Evolutionary conservation across 2,888 invertebrate genomes (phyloP).

Genomic region (Electrophaes corylata): DNA sequence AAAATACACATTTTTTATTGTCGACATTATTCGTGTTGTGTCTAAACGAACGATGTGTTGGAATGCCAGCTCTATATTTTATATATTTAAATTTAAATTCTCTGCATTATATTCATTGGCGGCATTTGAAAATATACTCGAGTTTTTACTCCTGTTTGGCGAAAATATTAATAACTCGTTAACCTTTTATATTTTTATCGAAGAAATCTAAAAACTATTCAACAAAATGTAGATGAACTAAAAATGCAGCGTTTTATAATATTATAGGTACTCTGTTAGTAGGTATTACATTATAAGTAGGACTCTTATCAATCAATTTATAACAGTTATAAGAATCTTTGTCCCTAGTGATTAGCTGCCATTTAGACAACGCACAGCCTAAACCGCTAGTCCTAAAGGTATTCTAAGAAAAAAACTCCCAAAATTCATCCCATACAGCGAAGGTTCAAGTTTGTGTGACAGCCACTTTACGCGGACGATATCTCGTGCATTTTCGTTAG

Average conservation of each 20-base stretch:
- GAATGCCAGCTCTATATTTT: conserved; percentile 21
- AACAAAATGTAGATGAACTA: background rate
- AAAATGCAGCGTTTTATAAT: background rate
- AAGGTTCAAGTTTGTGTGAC: too few relatives aligned
- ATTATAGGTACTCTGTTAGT: too few relatives aligned
- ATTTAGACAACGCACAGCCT: too few relatives aligned
- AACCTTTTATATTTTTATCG: conserved; percentile 2
- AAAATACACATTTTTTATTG: conserved; percentile 38
- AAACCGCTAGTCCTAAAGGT: too few relatives aligned
- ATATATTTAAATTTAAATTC: conserved; percentile 26
- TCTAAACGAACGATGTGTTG: conserved; percentile 16
- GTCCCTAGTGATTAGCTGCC: too few relatives aligned
- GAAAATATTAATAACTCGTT: background rate
- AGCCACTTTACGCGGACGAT: too few relatives aligned
- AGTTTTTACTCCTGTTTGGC: conserved; percentile 23
- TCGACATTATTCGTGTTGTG: conserved; percentile 25
- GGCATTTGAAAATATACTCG: conserved; percentile 15
- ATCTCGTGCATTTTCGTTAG: too few relatives aligned
- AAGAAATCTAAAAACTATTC: background rate
- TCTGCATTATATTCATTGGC: conserved; percentile 14
- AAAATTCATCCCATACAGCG: too few relatives aligned
- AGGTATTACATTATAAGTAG: too few relatives aligned
- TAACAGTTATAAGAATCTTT: too few relatives aligned
- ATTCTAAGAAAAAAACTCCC: too few relatives aligned
- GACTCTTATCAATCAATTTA: too few relatives aligned